Base-by-base conservation (phyloP, 2,113 vertebrate species). In the Gobiocypris rarus region DNA sequence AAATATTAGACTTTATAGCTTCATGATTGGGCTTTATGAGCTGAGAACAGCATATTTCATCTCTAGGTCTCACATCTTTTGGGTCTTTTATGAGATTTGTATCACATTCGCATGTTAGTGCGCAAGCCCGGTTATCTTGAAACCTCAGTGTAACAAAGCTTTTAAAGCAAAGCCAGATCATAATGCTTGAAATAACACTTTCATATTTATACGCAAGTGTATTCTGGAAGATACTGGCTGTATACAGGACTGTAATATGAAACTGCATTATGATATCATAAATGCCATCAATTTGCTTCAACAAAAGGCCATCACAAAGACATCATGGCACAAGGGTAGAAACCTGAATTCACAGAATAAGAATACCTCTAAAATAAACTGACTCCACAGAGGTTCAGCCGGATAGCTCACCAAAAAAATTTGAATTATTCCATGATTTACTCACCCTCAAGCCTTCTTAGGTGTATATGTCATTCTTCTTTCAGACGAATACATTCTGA, bases 1-100 rank as follows among this genome's bases (percentile, higher is more conserved):
- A 81, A 79, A 80, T 50, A 80, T 78, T 43, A 80, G 41, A 17
- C 11, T 75, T 83, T 75, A 74, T 48, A 63, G 82, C 41, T 48
- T 43, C 31, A 31, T 50, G 77, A 80, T 80, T 61, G 26, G 24
- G 41, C 77, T 80, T 80, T 48, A 80, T 78, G 54, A 61, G 76
- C 56, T 43, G 34, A 59, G n/a, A 41, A 78, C 58, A 31, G 61
- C 41, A 67, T 69, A 24, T 81, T 81, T 82, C 13, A 70, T 56
- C 48, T 15, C 28, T 13, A 52, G 28, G 28, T 77, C 52, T 77
- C 31, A 77, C 75, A 77, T 77, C 45, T 52, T 75, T 75, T 14
- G 14, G 77, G 24, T 31, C 43, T 31, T 80, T 67, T 80, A 31
- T 80, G 17, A 78, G 76, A 78, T 80, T 50, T 65, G 38, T 67